Percentiles rank a stretch among this genome's conserved stretches.
Conservation (phyloP, 2,797 vertebrate species). For the Carduelis carduelis region DNA sequence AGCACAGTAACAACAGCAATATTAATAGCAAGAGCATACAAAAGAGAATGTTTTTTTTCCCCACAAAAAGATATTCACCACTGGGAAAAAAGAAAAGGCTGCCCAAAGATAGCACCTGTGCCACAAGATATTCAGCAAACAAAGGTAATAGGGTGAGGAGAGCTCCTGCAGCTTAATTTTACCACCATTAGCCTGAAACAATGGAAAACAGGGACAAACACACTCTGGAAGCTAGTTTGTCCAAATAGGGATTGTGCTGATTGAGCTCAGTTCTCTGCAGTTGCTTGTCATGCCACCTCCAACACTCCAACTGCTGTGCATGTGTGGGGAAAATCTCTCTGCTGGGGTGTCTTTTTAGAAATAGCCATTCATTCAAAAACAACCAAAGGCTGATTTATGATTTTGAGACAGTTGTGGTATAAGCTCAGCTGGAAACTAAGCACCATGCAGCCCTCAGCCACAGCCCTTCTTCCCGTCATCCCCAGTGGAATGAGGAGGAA, state of each 20-base stretch:
- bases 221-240: not conserved
- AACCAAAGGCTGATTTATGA: not conserved
- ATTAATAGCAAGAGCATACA: not conserved
- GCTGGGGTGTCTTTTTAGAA: not conserved
- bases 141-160: not conserved
- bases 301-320: not conserved
- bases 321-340: not conserved
- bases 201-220: not conserved
- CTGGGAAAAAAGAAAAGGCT: not conserved
- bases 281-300: not conserved
- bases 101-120: rapidly evolving
- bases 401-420: not conserved
- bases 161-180: not conserved
- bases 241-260: no score
- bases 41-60: not conserved
- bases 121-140: not conserved
- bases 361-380: not conserved
- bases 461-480: rapidly evolving
- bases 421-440: not conserved
- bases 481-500: not conserved
- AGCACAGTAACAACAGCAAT: not conserved
- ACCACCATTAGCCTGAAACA: not conserved
- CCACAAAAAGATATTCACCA: not conserved
- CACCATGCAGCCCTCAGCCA: not conserved
- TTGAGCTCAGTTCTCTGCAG: not conserved